phyloP scores from a whole-genome alignment of 2,113 vertebrate genomes.

The Petromus typicus region DNA sequence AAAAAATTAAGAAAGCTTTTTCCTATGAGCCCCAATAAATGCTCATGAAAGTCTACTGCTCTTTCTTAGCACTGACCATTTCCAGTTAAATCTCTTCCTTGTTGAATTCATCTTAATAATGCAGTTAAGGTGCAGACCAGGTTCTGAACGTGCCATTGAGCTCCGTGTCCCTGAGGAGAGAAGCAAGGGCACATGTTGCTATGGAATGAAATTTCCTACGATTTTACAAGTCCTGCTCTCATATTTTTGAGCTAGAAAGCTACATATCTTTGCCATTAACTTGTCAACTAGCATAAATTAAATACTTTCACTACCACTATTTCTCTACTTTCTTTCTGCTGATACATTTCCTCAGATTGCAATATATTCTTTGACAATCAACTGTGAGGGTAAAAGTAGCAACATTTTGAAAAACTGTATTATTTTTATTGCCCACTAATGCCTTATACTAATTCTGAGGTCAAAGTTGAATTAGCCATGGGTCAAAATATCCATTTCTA shows the following conservation, averaged over 20 bases:
- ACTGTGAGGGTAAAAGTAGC: neutral
- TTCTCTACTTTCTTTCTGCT: neutral
- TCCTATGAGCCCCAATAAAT: neutral
- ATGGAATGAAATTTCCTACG: neutral
- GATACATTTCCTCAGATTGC: neutral
- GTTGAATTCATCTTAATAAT: neutral
- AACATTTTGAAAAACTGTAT: neutral
- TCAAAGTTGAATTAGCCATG: neutral
- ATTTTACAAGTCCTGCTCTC: neutral
- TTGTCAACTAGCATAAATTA: slow-evolving; percentile 32
- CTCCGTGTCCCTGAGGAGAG: neutral
- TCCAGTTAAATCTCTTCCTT: neutral
- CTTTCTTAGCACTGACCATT: neutral
- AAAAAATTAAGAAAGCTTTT: neutral
- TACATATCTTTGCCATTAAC: neutral
- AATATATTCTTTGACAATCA: neutral
- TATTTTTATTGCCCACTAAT: neutral
- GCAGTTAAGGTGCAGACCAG: neutral
- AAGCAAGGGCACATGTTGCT: neutral
- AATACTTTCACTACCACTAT: neutral
- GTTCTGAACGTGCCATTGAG: neutral
- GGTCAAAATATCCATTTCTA: slow-evolving; percentile 43
- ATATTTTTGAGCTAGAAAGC: neutral
- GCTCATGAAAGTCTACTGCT: neutral
- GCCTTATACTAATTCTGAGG: neutral